Evolutionary conservation across 2,113 vertebrate genomes (phyloP).

Genomic region (Oreochromis spilurus): DNA sequence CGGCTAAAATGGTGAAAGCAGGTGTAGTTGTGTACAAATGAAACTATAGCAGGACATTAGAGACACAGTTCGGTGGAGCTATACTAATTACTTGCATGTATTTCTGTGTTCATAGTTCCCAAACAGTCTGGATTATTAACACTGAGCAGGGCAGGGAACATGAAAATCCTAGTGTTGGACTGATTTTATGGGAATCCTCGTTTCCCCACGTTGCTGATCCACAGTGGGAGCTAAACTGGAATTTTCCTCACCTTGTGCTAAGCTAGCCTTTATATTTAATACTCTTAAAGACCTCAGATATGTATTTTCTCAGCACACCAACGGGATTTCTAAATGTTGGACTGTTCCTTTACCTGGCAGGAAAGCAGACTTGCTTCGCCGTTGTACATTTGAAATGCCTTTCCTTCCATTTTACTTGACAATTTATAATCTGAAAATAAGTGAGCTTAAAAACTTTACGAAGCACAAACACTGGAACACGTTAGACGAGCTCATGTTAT

Average conservation of each 20-base stretch:
- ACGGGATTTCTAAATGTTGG: neutral
- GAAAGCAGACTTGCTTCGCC: neutral
- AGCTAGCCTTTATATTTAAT: neutral
- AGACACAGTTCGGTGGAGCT: neutral
- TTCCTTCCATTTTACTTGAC: neutral
- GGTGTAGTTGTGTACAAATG: neutral
- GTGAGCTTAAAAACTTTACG: neutral
- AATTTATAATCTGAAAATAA: neutral
- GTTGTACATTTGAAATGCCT: neutral
- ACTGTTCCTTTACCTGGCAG: neutral
- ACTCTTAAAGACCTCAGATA: neutral
- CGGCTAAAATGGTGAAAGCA: neutral
- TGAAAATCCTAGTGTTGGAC: rapidly evolving
- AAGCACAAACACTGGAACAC: neutral
- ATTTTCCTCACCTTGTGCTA: neutral
- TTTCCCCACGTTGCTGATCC: neutral
- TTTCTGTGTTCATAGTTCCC: neutral
- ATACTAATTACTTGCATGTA: neutral
- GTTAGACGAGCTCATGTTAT: neutral
- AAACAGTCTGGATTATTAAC: neutral
- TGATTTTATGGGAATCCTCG: neutral
- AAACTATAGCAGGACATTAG: neutral
- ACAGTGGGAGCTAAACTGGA: neutral
- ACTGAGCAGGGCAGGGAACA: neutral
- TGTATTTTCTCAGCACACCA: neutral